These are phyloP conservation scores for Macrosoma leucophasiata DNA, from an alignment of 2,888 invertebrate genomes.

Conservation along the genomic window DNA sequence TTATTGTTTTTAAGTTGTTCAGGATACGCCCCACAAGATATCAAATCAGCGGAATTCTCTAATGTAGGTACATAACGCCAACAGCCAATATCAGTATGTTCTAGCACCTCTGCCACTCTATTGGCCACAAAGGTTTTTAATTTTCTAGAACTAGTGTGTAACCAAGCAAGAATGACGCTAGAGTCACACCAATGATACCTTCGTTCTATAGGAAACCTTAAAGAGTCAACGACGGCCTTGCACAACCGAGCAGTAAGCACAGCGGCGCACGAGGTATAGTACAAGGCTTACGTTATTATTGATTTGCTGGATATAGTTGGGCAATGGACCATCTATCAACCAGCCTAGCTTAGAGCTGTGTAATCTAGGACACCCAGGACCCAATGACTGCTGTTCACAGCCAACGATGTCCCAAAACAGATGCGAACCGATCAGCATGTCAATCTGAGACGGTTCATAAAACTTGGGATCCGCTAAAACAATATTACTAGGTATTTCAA, in stretches of 20 bases:
- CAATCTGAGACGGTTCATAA: slow-evolving; percentile 14
- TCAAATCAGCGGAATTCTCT: slow-evolving; percentile 10
- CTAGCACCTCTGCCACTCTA: slow-evolving; percentile 8
- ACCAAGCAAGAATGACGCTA: slow-evolving; percentile 16
- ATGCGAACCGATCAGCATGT: slow-evolving; percentile 19
- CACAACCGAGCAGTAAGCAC: slow-evolving; percentile 11
- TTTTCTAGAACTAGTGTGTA: slow-evolving; percentile 3
- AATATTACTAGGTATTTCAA: slow-evolving; percentile 8
- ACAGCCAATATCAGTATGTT: slow-evolving; percentile 3
- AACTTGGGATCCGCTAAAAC: slow-evolving; percentile 20
- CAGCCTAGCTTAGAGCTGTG: slow-evolving; percentile 18
- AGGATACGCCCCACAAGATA: slow-evolving; percentile 4
- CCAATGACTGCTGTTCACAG: slow-evolving; percentile 12
- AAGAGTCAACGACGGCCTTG: slow-evolving; percentile 4
- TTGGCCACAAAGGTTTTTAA: slow-evolving; percentile 20
- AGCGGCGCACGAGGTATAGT: slow-evolving; percentile 19
- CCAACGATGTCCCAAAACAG: slow-evolving; percentile 19
- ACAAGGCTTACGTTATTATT: no score
- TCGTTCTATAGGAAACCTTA: neutral
- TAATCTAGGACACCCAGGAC: slow-evolving; percentile 10
- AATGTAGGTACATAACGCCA: slow-evolving; percentile 17
- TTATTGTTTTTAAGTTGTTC: neutral
- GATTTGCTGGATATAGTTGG: no score
- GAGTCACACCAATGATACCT: slow-evolving; percentile 15
- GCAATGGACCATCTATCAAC: slow-evolving; percentile 10